Evolutionary conservation across 2,888 invertebrate species (phyloP).

Genomic region (Mystacides longicornis): DNA sequence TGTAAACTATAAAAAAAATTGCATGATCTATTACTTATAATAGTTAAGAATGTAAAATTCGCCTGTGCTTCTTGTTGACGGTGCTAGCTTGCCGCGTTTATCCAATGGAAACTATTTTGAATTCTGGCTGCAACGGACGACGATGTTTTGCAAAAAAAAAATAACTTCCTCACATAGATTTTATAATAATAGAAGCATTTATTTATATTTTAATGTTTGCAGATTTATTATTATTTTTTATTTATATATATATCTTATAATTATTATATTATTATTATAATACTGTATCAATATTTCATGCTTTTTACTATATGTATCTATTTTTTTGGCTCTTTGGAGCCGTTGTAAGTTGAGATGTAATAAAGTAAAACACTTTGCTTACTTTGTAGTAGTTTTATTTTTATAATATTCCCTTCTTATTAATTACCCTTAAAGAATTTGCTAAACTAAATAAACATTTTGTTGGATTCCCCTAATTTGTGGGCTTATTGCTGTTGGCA

Average conservation of each 20-base stretch:
- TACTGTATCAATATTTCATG: conserved; percentile 13
- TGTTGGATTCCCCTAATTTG: no score
- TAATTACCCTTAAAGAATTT: neutral
- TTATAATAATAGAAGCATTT: neutral
- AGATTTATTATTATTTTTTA: conserved; percentile 16
- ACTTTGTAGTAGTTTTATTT: conserved; percentile 18
- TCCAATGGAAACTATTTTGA: no score
- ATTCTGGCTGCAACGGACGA: no score
- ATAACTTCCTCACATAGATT: no score
- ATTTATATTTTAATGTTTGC: neutral
- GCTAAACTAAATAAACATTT: no score
- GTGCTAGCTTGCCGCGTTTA: no score
- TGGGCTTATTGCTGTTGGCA: no score
- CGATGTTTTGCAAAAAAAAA: no score
- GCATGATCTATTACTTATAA: no score
- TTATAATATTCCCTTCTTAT: conserved; percentile 11
- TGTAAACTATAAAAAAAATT: no score
- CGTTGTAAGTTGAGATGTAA: conserved; percentile 22
- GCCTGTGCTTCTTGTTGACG: no score
- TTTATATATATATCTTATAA: conserved; percentile 11
- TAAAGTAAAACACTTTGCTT: conserved; percentile 21
- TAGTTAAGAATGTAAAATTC: no score
- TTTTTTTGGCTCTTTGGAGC: conserved; percentile 17
- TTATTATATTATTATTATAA: conserved; percentile 12
- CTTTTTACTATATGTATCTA: conserved; percentile 18